Base-by-base conservation (phyloP, 2,797 vertebrate species). In the Dendrocincla fuliginosa region DNA sequence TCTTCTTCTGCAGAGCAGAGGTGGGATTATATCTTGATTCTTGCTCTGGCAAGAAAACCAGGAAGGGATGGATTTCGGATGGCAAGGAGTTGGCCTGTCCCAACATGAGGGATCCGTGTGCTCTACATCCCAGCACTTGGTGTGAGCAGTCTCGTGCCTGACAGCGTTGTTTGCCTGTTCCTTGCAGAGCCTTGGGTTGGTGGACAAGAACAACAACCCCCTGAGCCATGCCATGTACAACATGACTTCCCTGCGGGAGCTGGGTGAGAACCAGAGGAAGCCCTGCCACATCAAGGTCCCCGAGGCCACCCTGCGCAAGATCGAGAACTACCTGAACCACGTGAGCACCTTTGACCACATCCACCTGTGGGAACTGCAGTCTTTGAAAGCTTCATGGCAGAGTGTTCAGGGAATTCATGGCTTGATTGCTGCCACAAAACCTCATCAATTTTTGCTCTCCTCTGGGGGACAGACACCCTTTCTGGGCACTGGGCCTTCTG, bases 221-320 rank as follows among this genome's bases (percentile, higher is more conserved):
- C 98, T 99, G 63, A 99, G 98, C 75, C 99, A 99, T 0, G 99
- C 99, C 37, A 98, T 98, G 97, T 99, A 99, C 96, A 98, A 99
- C 92, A 95, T 95, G 94, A 98, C 98, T 8, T 95, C 98, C 5
- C 97, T 99, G 55, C 98, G 96, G 59, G 98, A 99, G 95, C 97
- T 99, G 9, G 98, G 98, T 0, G 97, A 98, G 95, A 98, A 98
- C 89, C 98, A 98, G 80, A 98, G 98, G 81, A 98, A 98, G 18
- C 99, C 99, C 1, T 97, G 98, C n/a, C 96, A 96, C 30, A 96
- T 99, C 87, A 98, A 98, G 70, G 97, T 99, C 89, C 99, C 99
- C 0, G 92, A 98, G 37, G 92, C 98, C 32, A 97, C 99, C 44
- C 88, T 99, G 90, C 97, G 97, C 69, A 97, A 97, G 86, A 98